Percentiles rank a stretch among this genome's conserved stretches.
phyloP scores from a whole-genome alignment of 2,888 invertebrate species.

The Exocentrus adspersus region DNA sequence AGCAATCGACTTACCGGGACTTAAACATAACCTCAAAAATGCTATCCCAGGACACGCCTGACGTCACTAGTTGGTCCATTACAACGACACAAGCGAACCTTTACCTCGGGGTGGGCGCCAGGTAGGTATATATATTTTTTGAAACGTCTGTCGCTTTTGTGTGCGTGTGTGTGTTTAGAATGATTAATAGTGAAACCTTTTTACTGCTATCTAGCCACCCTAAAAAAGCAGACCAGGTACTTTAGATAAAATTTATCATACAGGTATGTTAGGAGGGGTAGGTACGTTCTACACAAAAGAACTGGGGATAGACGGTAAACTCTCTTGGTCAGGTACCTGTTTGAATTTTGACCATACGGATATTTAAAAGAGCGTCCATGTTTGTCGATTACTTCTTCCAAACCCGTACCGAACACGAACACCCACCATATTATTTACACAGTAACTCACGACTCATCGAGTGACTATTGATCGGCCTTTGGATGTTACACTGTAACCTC shows the following conservation, averaged over 20 bases:
- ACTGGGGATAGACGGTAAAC: not conserved
- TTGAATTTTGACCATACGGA: not conserved
- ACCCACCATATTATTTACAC: too few species aligned
- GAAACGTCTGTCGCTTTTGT: not conserved
- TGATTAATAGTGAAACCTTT: slow-evolving; percentile 16
- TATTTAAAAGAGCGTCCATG: too few species aligned
- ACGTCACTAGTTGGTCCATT: slow-evolving; percentile 34
- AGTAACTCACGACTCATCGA: too few species aligned
- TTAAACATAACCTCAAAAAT: slow-evolving; percentile 39
- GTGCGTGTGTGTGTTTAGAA: slow-evolving; percentile 14
- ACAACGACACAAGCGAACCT: slow-evolving; percentile 16
- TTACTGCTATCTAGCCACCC: slow-evolving; percentile 20
- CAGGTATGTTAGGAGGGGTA: not conserved
- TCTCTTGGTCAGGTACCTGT: slow-evolving; percentile 3
- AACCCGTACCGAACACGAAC: too few species aligned
- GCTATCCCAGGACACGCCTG: slow-evolving; percentile 31
- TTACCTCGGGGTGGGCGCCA: slow-evolving; percentile 11
- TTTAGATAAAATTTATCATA: slow-evolving; percentile 10
- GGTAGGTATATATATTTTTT: not conserved
- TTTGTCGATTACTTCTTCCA: too few species aligned
- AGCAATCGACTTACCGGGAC: slow-evolving; percentile 30
- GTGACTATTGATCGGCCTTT: too few species aligned
- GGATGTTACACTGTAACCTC: too few species aligned
- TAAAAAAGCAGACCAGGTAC: slow-evolving; percentile 17
- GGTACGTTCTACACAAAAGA: not conserved